A percentile compares a stretch with the other conserved stretches of the same genome.
Evolutionary conservation across 2,797 vertebrate species (phyloP).

Genomic region (Alca torda): DNA sequence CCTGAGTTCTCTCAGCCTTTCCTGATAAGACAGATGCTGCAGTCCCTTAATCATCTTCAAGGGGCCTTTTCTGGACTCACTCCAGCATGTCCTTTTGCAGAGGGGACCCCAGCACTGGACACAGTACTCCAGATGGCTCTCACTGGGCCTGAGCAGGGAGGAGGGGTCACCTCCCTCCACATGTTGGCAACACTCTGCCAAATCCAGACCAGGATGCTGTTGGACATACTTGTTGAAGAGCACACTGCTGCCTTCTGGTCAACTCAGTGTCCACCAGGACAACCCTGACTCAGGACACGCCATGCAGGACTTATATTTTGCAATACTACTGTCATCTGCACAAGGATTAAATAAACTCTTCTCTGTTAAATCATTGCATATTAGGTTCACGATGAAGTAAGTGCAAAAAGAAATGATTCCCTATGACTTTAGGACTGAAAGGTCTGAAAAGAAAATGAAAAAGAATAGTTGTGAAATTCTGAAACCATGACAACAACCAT

Average conservation of each 20-base stretch:
- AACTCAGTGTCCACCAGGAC: background rate
- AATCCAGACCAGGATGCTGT: background rate
- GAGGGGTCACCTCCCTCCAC: background rate
- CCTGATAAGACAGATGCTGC: background rate
- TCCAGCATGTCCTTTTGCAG: background rate
- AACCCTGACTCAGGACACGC: background rate
- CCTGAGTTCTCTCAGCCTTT: background rate
- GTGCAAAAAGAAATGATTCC: background rate
- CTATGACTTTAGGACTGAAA: background rate
- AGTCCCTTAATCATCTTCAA: background rate
- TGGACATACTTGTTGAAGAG: background rate
- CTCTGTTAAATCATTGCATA: background rate
- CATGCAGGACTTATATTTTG: background rate
- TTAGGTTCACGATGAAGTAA: background rate
- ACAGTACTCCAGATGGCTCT: background rate
- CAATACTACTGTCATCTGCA: background rate
- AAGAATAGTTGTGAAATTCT: background rate
- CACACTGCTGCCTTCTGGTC: background rate
- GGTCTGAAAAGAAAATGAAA: background rate
- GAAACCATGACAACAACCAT: background rate
- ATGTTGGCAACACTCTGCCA: background rate
- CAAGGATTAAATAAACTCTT: background rate
- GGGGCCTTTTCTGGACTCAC: background rate
- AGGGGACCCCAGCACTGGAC: background rate
- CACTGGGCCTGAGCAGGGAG: background rate